Percentiles rank a stretch among this genome's conserved stretches.
Evolutionary conservation across 2,113 vertebrate species (phyloP).

Genomic region (Hippolais icterina): DNA sequence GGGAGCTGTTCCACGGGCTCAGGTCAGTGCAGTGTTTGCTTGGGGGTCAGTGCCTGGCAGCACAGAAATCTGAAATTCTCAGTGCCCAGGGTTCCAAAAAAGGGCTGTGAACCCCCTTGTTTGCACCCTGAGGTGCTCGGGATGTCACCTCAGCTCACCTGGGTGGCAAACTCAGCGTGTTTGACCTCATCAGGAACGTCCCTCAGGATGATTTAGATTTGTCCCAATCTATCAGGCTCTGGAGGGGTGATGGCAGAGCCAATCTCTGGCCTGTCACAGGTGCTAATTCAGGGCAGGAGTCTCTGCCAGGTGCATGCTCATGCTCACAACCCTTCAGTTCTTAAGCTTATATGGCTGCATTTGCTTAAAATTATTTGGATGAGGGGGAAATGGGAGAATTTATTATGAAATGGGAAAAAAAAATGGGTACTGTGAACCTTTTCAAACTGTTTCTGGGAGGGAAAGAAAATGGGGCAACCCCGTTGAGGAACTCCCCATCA

Average conservation of each 20-base stretch:
- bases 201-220: not conserved
- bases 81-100: not conserved
- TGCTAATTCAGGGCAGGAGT: not conserved
- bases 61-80: not conserved
- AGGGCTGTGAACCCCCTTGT: rapidly evolving
- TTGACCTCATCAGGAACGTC: rapidly evolving
- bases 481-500: rapidly evolving
- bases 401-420: not conserved
- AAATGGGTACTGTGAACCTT: not conserved
- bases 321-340: rapidly evolving
- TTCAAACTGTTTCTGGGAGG: not conserved
- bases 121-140: rapidly evolving
- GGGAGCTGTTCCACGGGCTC: not conserved
- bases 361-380: not conserved
- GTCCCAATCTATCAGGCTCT: not conserved
- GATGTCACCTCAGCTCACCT: not conserved
- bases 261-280: not conserved
- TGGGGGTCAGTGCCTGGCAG: not conserved
- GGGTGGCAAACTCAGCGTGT: rapidly evolving
- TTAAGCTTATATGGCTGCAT: rapidly evolving
- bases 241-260: not conserved
- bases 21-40: not conserved
- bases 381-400: not conserved
- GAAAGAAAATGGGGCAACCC: not conserved
- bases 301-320: not conserved